Evolutionary conservation across 2,888 invertebrate genomes (phyloP).

Genomic region (Noctuana brunneofusca): DNA sequence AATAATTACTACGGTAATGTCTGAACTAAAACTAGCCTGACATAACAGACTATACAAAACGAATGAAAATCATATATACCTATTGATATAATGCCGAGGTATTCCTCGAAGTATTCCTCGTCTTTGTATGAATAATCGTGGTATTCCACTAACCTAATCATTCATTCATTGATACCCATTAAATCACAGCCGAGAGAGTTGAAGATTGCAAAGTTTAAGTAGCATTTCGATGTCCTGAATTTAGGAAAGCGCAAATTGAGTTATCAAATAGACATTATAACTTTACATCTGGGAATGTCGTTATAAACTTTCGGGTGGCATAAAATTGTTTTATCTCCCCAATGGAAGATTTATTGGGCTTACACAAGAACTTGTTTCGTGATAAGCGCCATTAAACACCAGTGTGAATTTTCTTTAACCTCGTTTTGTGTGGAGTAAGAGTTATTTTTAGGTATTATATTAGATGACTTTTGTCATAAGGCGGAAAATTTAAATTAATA

Average conservation of each 20-base stretch:
- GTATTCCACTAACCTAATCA: neutral
- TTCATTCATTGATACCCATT: slow-evolving; percentile 4
- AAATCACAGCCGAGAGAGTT: neutral
- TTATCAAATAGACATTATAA: slow-evolving; percentile 30
- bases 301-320: slow-evolving; percentile 22
- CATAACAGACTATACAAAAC: too few relatives aligned
- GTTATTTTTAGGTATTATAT: neutral
- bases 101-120: too few relatives aligned
- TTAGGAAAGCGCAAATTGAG: slow-evolving; percentile 13
- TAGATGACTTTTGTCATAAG: too few relatives aligned
- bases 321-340: slow-evolving; percentile 21
- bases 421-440: neutral
- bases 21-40: too few relatives aligned
- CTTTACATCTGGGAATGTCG: slow-evolving; percentile 18
- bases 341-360: slow-evolving; percentile 19
- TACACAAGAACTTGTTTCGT: slow-evolving; percentile 20
- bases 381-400: slow-evolving; percentile 9
- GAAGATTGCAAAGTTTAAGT: slow-evolving; percentile 18
- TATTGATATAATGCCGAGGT: too few relatives aligned
- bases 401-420: slow-evolving; percentile 9
- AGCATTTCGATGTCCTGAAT: slow-evolving; percentile 15
- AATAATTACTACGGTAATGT: too few relatives aligned
- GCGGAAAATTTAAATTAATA: too few relatives aligned
- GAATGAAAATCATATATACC: too few relatives aligned
- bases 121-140: neutral